These are phyloP conservation scores for Indicator indicator DNA, from an alignment of 2,113 vertebrate genomes.

Conservation along the genomic window DNA sequence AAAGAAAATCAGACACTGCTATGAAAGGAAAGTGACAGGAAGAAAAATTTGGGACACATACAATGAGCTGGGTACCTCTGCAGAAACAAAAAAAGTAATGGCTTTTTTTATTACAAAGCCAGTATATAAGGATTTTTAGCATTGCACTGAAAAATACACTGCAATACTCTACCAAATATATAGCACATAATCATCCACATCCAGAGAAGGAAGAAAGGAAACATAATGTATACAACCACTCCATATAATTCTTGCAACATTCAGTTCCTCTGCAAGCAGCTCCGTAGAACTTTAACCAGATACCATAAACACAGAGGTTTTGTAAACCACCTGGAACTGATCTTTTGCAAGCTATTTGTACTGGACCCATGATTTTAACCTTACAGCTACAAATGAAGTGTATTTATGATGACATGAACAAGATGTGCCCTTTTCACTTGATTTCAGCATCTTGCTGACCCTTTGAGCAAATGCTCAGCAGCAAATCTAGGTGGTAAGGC, in stretches of 20 bases:
- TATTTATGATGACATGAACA: background rate
- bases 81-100: conserved; percentile 9
- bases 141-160: background rate
- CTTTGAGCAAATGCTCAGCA: background rate
- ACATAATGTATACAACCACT: background rate
- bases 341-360: background rate
- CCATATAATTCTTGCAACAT: background rate
- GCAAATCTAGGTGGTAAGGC: background rate
- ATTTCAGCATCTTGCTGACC: background rate
- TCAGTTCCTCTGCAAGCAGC: background rate
- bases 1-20: conserved; percentile 15
- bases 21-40: background rate
- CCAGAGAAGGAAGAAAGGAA: background rate
- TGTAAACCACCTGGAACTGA: background rate
- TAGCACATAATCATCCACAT: background rate
- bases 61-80: background rate
- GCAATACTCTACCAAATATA: background rate
- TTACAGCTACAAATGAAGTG: background rate
- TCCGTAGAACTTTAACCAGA: background rate
- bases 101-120: background rate
- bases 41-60: background rate
- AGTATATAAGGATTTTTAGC: background rate
- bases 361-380: background rate
- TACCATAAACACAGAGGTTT: background rate
- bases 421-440: conserved; percentile 7